A percentile compares a stretch with the other conserved stretches of the same genome.
Conservation (phyloP, 1,140 invertebrate genomes). For the Listronotus bonariensis region DNA sequence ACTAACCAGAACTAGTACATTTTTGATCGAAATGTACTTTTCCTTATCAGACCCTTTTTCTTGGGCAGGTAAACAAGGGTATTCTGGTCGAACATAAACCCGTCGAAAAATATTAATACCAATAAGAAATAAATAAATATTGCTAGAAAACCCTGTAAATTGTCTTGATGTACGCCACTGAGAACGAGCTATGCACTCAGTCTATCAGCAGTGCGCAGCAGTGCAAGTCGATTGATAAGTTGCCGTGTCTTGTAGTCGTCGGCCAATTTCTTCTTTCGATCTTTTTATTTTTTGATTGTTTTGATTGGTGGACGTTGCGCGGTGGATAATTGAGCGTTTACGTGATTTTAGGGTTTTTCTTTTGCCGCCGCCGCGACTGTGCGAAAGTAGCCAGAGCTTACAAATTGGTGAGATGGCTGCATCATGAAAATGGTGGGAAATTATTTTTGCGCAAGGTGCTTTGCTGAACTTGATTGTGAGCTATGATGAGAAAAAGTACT, state of each 20-base stretch:
- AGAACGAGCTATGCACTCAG: neutral
- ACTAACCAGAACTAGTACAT: too few relatives aligned
- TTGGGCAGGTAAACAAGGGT: too few relatives aligned
- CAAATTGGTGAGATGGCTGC: slow-evolving; percentile 12
- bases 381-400: slow-evolving; percentile 21
- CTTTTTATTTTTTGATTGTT: slow-evolving; percentile 28
- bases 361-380: slow-evolving; percentile 11
- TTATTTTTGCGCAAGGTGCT: too few relatives aligned
- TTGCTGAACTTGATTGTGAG: too few relatives aligned
- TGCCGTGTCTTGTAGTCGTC: slow-evolving; percentile 13
- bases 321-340: slow-evolving; percentile 34
- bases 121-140: too few relatives aligned
- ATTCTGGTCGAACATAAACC: too few relatives aligned
- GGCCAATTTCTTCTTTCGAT: slow-evolving; percentile 13
- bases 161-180: slow-evolving; percentile 23
- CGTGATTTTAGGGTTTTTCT: slow-evolving; percentile 30
- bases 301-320: slow-evolving; percentile 28
- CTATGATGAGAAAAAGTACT: too few relatives aligned
- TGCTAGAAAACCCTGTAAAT: too few relatives aligned
- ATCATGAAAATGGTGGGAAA: slow-evolving; percentile 6
- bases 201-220: neutral
- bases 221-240: slow-evolving; percentile 23
- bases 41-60: too few relatives aligned
- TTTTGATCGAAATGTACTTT: too few relatives aligned
- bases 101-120: too few relatives aligned